Evolutionary conservation across 1,140 invertebrate genomes (phyloP).

Genomic region (Calliopsis andreniformis): DNA sequence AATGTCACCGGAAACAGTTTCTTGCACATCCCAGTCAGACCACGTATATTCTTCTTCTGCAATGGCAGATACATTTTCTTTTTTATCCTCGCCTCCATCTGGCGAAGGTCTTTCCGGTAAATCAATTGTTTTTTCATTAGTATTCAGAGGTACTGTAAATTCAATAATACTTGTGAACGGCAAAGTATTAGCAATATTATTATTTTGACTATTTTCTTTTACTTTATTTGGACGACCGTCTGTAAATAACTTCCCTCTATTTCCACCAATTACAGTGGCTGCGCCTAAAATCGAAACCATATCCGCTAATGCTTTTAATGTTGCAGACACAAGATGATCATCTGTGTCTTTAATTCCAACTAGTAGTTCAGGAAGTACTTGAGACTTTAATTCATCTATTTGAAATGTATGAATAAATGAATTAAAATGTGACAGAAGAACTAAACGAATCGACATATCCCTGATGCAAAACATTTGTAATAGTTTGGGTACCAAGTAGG

Average conservation of each 20-base stretch:
- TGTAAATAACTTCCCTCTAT: constrained; percentile 89
- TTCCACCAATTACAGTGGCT: constrained; percentile 89
- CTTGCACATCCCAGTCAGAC: constrained; percentile 89
- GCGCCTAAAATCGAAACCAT: constrained; percentile 91
- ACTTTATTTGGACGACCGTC: constrained; percentile 87
- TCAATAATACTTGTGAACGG: constrained; percentile 15
- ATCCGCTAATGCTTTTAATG: constrained; percentile 89
- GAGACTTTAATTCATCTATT: constrained; percentile 85
- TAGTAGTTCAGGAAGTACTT: constrained; percentile 90
- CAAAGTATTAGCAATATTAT: not conserved
- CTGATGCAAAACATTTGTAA: constrained; percentile 89
- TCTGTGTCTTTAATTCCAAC: constrained; percentile 92
- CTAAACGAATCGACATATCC: constrained; percentile 87
- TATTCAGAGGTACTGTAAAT: not conserved
- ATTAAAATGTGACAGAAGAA: constrained; percentile 87
- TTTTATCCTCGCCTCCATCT: constrained; percentile 89
- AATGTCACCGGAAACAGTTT: constrained; percentile 56
- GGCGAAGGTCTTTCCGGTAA: constrained; percentile 89
- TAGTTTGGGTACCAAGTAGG: constrained; percentile 87
- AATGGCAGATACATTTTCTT: constrained; percentile 81
- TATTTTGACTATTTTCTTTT: constrained; percentile 22
- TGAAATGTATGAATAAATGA: constrained; percentile 87
- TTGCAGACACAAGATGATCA: constrained; percentile 89
- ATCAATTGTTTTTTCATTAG: constrained; percentile 48
- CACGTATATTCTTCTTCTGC: constrained; percentile 82